Percentiles rank a stretch among this genome's conserved stretches.
These are phyloP conservation scores for Andricus grossulariae DNA, from an alignment of 1,140 invertebrate species.

Conservation along the genomic window DNA sequence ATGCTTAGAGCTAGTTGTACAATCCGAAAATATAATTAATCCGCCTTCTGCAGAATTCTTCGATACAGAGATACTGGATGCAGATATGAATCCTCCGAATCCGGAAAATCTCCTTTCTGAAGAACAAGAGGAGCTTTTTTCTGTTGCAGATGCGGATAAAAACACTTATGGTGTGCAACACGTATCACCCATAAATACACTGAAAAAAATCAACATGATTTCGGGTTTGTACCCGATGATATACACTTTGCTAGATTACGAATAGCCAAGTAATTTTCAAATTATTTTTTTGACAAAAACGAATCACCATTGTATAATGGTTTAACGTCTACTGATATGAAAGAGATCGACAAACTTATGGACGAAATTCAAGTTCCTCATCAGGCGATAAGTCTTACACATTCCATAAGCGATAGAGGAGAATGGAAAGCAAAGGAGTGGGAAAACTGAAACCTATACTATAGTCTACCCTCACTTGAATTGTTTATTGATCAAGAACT, in stretches of 20 bases:
- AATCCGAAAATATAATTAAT: not conserved
- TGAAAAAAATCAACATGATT: constrained; percentile 37
- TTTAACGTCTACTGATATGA: constrained; percentile 32
- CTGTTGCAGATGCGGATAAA: no score
- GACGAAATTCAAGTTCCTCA: constrained; percentile 29
- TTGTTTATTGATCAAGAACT: not conserved
- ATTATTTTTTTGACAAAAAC: constrained; percentile 36
- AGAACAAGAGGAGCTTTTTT: no score
- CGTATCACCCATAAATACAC: constrained; percentile 31
- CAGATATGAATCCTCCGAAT: no score
- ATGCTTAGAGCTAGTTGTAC: not conserved
- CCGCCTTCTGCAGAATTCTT: not conserved
- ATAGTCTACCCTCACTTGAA: constrained; percentile 34
- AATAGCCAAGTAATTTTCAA: constrained; percentile 38
- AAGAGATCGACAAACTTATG: no score
- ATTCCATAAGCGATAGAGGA: constrained; percentile 31
- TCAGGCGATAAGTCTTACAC: constrained; percentile 34
- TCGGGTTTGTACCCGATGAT: constrained; percentile 40
- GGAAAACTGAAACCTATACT: constrained; percentile 42
- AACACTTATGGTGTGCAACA: no score
- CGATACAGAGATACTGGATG: constrained; percentile 32
- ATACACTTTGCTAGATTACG: constrained; percentile 47
- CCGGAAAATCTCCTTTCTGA: no score
- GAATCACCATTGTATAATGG: no score
- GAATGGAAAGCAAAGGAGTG: constrained; percentile 41